phyloP scores from a whole-genome alignment of 1,140 invertebrate species.

The Apis laboriosa region DNA sequence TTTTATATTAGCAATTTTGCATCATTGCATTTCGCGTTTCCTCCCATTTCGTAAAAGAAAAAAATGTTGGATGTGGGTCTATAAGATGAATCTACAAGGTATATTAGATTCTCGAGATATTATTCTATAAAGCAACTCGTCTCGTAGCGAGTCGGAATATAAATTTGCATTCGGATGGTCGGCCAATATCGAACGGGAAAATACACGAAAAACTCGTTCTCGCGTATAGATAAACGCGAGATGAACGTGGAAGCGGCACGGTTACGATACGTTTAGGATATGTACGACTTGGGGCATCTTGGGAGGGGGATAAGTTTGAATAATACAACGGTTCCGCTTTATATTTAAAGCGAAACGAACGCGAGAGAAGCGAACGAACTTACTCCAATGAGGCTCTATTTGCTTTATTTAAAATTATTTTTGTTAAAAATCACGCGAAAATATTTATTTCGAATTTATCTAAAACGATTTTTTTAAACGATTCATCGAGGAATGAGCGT shows the following conservation, averaged over 20 bases:
- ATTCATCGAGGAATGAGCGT: too few species aligned
- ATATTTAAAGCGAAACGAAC: constrained; percentile 58
- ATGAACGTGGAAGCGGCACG: constrained; percentile 37
- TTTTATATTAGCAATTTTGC: too few species aligned
- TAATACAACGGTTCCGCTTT: constrained; percentile 65
- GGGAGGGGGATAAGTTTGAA: constrained; percentile 57
- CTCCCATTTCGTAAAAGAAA: too few species aligned
- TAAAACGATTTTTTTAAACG: too few species aligned
- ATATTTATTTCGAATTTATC: background rate
- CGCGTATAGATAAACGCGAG: constrained; percentile 28
- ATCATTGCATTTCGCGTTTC: too few species aligned
- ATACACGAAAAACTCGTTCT: constrained; percentile 30
- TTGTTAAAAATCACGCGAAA: background rate
- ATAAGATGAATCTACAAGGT: background rate
- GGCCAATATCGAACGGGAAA: constrained; percentile 14
- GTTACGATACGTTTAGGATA: constrained; percentile 66
- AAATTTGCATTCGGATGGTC: constrained; percentile 13
- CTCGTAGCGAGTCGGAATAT: too few species aligned
- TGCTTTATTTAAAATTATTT: constrained; percentile 1
- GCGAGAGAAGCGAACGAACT: background rate
- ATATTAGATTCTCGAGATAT: background rate
- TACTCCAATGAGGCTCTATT: constrained; percentile 31
- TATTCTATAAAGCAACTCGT: background rate
- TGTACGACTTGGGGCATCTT: constrained; percentile 47
- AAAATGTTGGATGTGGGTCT: too few species aligned